Percentiles rank a stretch among this genome's conserved stretches.
phyloP scores from a whole-genome alignment of 2,888 invertebrate genomes.

The Rhamphomyia laevipes region DNA sequence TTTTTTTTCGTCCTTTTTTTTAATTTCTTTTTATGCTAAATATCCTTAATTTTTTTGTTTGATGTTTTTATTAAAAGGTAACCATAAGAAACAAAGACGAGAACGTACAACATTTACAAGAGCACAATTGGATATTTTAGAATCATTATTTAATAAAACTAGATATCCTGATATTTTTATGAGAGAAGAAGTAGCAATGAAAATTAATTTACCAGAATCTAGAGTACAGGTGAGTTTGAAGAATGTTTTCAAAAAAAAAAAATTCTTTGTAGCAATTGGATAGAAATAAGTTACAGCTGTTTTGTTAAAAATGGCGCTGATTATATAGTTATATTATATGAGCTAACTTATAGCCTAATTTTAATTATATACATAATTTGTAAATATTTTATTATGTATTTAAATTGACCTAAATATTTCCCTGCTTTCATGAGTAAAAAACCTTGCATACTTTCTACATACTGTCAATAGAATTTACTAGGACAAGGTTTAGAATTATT shows the following conservation, averaged over 20 bases:
- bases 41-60: background rate
- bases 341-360: too few relatives aligned
- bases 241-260: background rate
- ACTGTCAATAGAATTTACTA: too few relatives aligned
- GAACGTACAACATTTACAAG: constrained; percentile 94
- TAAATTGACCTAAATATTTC: too few relatives aligned
- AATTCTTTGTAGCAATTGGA: too few relatives aligned
- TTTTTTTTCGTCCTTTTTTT: background rate
- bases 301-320: too few relatives aligned
- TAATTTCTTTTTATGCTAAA: background rate
- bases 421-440: too few relatives aligned
- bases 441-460: too few relatives aligned
- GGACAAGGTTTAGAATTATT: too few relatives aligned
- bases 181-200: constrained; percentile 92
- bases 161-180: constrained; percentile 97
- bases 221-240: constrained; percentile 73
- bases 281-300: too few relatives aligned
- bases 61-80: constrained; percentile 24
- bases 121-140: constrained; percentile 84
- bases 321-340: too few relatives aligned
- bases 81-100: constrained; percentile 79
- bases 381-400: too few relatives aligned
- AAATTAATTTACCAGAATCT: constrained; percentile 93
- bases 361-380: too few relatives aligned
- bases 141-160: constrained; percentile 82